Base-by-base conservation (phyloP, 2,888 invertebrate species). In the Stratiomys singularior region DNA sequence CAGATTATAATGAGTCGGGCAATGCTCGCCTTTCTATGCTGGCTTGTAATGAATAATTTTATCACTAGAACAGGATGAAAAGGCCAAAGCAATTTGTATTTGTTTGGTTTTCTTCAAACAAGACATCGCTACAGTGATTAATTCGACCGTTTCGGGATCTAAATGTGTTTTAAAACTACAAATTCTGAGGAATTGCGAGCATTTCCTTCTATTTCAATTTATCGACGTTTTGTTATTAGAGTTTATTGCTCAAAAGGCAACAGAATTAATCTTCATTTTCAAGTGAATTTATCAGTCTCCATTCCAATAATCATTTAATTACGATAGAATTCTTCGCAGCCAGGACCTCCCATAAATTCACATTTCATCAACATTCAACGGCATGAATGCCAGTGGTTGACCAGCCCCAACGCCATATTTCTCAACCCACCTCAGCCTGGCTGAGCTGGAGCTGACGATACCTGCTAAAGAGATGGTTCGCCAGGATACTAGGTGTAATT, bases 401-500 rank as follows among this genome's bases (percentile, higher is more conserved):
- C 67, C 71, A 52, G 37, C 37, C 37, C 9, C 37, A 37, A 9
- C 37, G 9, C 37, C 37, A 37, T 37, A 37, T 37, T 37, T 37
- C 5, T 9, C 37, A 52, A n/a, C 71, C 18, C 28, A 23, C 60
- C n/a, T 23, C 5, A 4, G 5, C 21, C 60, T 7, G 25, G 25
- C 60, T 23, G 7, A 23, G 23, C n/a, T 9, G 15, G 56, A 18
- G 15, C 15, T 13, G 25, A 52, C 23, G 30, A 28, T 25, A 56
- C 30, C 30, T 58, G 23, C 28, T 60, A 74, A 74, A 74, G 74
- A 60, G 74, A 37, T 60, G 60, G 37, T 30, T 74, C 23, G 60
- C 58, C 44, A 60, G 72, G 74, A 74, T 74, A 74, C 52, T 30
- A 60, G 52, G 44, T 60, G 64, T 60, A 76, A 76, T 76, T 76